These are phyloP conservation scores for Eutolmus rufibarbis DNA, from an alignment of 2,888 invertebrate species.

Conservation along the genomic window DNA sequence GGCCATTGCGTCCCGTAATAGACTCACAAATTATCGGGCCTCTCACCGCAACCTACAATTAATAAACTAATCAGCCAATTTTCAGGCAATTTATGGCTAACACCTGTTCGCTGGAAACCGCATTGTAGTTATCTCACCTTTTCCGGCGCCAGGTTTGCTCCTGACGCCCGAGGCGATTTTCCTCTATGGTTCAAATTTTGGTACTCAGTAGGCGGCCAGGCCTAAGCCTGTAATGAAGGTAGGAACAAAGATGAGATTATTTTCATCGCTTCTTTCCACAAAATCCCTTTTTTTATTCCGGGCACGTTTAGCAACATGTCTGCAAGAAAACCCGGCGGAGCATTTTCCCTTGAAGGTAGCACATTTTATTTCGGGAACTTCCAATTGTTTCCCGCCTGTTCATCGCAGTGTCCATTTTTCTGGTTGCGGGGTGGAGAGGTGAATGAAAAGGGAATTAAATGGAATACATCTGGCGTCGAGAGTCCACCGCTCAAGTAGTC, in stretches of 20 bases:
- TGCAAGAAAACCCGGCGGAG: slow-evolving; percentile 3
- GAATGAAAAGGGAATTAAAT: slow-evolving; percentile 33
- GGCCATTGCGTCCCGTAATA: slow-evolving; percentile 30
- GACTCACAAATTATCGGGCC: slow-evolving; percentile 36
- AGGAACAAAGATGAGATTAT: slow-evolving; percentile 4
- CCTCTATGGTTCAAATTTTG: neutral
- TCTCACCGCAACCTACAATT: slow-evolving; percentile 42
- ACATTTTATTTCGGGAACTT: slow-evolving; percentile 35
- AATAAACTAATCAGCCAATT: slow-evolving; percentile 45
- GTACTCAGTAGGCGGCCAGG: neutral
- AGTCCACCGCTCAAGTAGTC: slow-evolving; percentile 13
- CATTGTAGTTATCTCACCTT: slow-evolving; percentile 30
- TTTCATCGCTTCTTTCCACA: neutral
- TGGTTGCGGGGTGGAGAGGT: slow-evolving; percentile 19
- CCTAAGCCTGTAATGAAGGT: slow-evolving; percentile 22
- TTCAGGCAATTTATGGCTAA: slow-evolving; percentile 42
- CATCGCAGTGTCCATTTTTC: slow-evolving; percentile 17
- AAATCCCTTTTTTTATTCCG: slow-evolving; percentile 10
- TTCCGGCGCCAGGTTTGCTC: neutral
- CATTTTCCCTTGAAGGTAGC: slow-evolving; percentile 26
- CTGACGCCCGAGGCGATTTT: neutral
- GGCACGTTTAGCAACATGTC: slow-evolving; percentile 26
- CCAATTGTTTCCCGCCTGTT: slow-evolving; percentile 27
- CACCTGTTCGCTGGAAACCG: slow-evolving; percentile 39
- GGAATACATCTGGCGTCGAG: slow-evolving; percentile 38